Conservation (phyloP, 2,797 vertebrate species). For the Sphenopsis melanotis region DNA sequence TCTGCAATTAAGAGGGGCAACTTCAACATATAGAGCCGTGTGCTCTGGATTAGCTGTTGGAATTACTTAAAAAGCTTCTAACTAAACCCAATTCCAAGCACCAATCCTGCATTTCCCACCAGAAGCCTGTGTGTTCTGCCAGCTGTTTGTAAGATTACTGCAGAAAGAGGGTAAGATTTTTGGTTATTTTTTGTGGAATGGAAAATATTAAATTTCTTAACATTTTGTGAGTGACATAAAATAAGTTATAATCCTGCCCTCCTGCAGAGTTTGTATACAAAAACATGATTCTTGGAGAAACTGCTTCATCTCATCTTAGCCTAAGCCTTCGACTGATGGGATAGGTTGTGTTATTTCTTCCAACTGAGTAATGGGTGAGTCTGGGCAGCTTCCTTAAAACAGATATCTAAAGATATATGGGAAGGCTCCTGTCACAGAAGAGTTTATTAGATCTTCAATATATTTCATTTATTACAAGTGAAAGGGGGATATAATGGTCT, state of each 20-base stretch:
- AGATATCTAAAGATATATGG: neutral
- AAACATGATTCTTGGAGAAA: neutral
- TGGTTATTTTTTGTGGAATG: neutral
- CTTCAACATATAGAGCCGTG: fast-evolving
- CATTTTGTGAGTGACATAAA: neutral
- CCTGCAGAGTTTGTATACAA: neutral
- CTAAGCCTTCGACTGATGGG: neutral
- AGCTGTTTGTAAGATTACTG: neutral
- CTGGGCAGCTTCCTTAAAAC: neutral
- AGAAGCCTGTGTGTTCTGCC: neutral
- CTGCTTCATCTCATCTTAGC: neutral
- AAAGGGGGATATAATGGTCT: neutral
- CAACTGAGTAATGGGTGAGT: neutral
- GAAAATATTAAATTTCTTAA: neutral
- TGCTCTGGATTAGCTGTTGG: neutral
- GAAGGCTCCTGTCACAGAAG: neutral
- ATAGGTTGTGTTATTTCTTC: neutral
- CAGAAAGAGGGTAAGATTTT: neutral
- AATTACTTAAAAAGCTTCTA: neutral
- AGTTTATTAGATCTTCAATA: neutral
- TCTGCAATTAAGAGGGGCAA: fast-evolving
- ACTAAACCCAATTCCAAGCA: neutral
- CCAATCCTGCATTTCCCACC: neutral
- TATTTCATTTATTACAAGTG: neutral
- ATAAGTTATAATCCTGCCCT: neutral